Evolutionary conservation across 64 coral and sea anemone genomes (phyloP), one percentile per base, ranked within the genome.

Genomic region (Cladopsammia gracilis): DNA sequence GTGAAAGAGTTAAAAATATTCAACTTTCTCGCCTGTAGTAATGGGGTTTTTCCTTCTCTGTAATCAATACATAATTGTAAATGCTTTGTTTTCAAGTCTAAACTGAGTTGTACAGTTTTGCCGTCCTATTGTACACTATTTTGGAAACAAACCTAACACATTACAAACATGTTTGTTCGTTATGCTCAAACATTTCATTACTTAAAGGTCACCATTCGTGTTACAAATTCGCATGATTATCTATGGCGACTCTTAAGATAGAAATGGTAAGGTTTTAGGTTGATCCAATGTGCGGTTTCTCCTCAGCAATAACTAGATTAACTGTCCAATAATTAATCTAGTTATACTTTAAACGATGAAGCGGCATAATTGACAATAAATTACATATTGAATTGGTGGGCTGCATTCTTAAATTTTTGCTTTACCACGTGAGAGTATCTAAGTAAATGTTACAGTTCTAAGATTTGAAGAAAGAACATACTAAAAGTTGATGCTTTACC

Each of bases 281-380:
- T 56, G 11, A 56, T 56, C 12, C 53, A 56, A 4, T 10, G 53
- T 56, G 12, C 12, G 7, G 53, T 69, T 10, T 69, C n/a, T 69
- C 7, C 2, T 69, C 7, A 20, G 43, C 25, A 82, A 64, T 48
- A 84, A 68, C 60, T 51, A 48, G 80, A 84, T 68, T 84, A 49
- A 15, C 46, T 20, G 47, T 20, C 44, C 62, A 16, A 68, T 66
- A 67, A 79, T 58, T 79, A 79, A 84, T 84, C 43, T 23, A 67
- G 8, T 84, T 84, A 49, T 64, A 3, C 7, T 24, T 11, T 23
- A 25, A 54, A 52, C n/a, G 12, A 62, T 10, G 1, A 25, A 19
- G 18, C 18, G 45, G 15, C 46, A 15, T 50, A 43, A 48, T 45
- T 49, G 45, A 15, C 44, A 22, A 45, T 75, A 6, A 75, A 75